Base-by-base conservation (phyloP, 2,888 invertebrate genomes). In the Coronaproctus castanopsis region DNA sequence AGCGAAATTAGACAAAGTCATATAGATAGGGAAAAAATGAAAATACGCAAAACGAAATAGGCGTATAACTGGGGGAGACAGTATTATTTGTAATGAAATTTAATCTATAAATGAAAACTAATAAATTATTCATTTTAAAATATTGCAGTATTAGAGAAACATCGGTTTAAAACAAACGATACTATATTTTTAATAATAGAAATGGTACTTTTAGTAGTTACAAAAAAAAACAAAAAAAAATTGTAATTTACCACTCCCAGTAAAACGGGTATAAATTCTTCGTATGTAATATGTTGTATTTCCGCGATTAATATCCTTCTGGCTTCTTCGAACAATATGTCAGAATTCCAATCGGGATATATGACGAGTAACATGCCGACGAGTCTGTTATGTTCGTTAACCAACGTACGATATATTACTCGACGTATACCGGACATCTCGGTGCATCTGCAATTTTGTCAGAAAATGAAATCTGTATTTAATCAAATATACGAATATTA, bases 241-340 rank as follows among this genome's bases (percentile, higher is more conserved):
- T n/a, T n/a, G n/a, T n/a, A n/a, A n/a, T n/a, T n/a, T 21, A 23
- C 22, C 10, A 51, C 24, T 57, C 57, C 57, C 10, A 57, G 21
- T 22, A 57, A 23, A 5, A 52, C 14, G n/a, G 57, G 57, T 23
- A 57, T 21, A 23, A 51, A 57, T 51, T 57, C 22, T n/a, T 50
- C 24, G 52, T 57, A 57, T 5, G 57, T 57, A 14, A 57, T 51
- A 51, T 57, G 57, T 22, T 57, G 57, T 36, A 57, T 52, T 52
- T 57, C 52, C 10, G 57, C 51, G 5, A 52, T 52, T 8, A 57
- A 5, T n/a, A 57, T 23, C 20, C 57, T 22, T 57, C 50, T 21
- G 22, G 36, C 51, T 52, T 57, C 57, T 23, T 57, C 57, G 24
- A 52, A 57, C 8, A 57, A 24, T 50, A 51, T 52, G 21, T 52